A percentile compares a stretch with the other conserved stretches of the same genome.
These are phyloP conservation scores for Cydia strobilella DNA, from an alignment of 1,140 invertebrate species.

Conservation along the genomic window DNA sequence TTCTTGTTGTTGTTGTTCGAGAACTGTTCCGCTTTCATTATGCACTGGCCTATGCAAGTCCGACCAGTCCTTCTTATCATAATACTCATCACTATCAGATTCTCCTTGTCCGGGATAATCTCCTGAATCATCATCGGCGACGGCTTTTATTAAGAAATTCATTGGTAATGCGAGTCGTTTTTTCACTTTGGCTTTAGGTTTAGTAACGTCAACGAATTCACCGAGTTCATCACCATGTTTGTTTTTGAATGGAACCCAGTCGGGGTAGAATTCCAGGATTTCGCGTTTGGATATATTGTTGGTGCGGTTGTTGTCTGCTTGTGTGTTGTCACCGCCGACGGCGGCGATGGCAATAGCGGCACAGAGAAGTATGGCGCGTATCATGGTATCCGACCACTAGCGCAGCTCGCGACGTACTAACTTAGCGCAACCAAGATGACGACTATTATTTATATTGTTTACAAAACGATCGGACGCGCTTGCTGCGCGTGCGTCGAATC, in stretches of 20 bases:
- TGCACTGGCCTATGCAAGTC: constrained; percentile 50
- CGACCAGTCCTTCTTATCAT: constrained; percentile 70
- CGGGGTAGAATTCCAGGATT: constrained; percentile 60
- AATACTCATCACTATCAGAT: constrained; percentile 64
- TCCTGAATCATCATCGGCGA: constrained; percentile 55
- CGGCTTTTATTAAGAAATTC: constrained; percentile 61
- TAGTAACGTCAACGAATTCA: constrained; percentile 57
- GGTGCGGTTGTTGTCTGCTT: constrained; percentile 42
- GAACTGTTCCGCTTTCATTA: not conserved
- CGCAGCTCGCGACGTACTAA: constrained; percentile 56
- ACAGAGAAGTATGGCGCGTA: not conserved
- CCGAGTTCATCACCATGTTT: constrained; percentile 67
- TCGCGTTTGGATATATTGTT: constrained; percentile 60
- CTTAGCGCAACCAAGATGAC: constrained; percentile 55
- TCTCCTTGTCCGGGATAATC: constrained; percentile 61
- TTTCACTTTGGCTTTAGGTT: constrained; percentile 58
- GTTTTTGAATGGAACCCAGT: constrained; percentile 73
- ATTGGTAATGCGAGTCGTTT: constrained; percentile 66
- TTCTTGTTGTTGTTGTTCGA: not conserved
- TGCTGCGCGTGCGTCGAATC: constrained; percentile 41
- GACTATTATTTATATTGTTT: constrained; percentile 79
- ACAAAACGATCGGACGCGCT: constrained; percentile 63
- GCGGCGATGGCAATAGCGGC: not conserved
- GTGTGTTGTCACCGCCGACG: constrained; percentile 44
- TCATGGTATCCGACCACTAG: constrained; percentile 14